Percentiles rank a stretch among this genome's conserved stretches.
These are phyloP conservation scores for Hippasteria phrygiana DNA, from an alignment of 53 echinoderm and acorn worm genomes.

Conservation along the genomic window DNA sequence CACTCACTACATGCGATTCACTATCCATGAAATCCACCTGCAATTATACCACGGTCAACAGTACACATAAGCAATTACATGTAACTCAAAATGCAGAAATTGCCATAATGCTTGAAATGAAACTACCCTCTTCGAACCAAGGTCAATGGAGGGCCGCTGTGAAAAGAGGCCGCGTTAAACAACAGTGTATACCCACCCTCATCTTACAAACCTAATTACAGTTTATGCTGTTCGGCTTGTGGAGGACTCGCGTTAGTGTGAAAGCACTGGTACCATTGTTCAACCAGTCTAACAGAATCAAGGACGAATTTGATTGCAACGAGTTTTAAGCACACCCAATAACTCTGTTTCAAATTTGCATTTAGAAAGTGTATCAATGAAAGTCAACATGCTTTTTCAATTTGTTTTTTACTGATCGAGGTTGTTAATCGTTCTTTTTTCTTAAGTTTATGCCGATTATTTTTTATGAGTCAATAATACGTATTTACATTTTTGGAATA, in stretches of 20 bases:
- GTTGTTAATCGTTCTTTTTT: too few relatives aligned
- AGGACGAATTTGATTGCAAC: not conserved
- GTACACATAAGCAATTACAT: not conserved
- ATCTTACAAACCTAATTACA: slow-evolving; percentile 9
- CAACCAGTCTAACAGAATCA: not conserved
- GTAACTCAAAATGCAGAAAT: not conserved
- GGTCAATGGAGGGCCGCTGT: not conserved
- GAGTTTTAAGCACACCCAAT: not conserved
- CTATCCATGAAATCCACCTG: not conserved
- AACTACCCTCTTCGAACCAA: not conserved
- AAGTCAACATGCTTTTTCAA: not conserved
- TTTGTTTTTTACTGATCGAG: too few relatives aligned
- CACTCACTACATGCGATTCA: too few relatives aligned
- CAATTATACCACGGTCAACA: not conserved
- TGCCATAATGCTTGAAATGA: not conserved
- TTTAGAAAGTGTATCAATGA: not conserved
- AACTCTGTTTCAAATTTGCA: not conserved
- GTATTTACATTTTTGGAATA: too few relatives aligned
- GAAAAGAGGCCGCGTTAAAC: not conserved
- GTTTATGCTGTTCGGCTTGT: not conserved
- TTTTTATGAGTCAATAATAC: too few relatives aligned
- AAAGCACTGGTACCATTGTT: not conserved
- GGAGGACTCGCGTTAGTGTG: not conserved
- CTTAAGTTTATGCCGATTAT: too few relatives aligned
- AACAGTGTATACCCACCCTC: not conserved